Conservation (phyloP, 2,113 vertebrate genomes). For the Cyprinodon variegatus region DNA sequence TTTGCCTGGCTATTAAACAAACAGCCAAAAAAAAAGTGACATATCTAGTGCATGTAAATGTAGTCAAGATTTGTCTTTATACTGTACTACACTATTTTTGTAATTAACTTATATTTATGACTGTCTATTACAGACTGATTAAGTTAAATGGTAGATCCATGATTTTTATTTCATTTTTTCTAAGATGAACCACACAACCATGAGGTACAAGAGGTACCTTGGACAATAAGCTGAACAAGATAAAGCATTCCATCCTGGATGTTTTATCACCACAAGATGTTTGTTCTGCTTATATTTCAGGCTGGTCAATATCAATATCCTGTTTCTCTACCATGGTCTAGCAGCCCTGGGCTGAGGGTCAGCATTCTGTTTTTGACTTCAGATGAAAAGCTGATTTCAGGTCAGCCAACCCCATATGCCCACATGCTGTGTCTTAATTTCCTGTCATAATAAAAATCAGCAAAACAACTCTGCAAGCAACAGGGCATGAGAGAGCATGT, state of each 20-base stretch:
- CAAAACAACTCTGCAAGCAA: background rate
- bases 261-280: conserved; percentile 31
- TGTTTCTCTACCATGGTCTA: conserved; percentile 30
- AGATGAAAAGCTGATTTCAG: conserved; percentile 34
- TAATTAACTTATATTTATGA: background rate
- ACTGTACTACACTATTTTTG: background rate
- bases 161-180: background rate
- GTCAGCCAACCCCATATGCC: conserved; percentile 31
- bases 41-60: background rate
- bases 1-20: background rate
- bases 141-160: background rate
- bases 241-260: conserved; percentile 22
- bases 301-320: conserved; percentile 67
- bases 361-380: conserved; percentile 26
- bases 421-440: conserved; percentile 29
- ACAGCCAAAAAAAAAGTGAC: background rate
- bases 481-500: background rate
- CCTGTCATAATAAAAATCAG: conserved; percentile 37
- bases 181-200: background rate
- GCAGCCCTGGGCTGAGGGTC: conserved; percentile 26
- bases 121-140: background rate
- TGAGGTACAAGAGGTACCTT: background rate
- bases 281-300: conserved; percentile 58
- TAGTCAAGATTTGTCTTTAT: background rate
- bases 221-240: conserved; percentile 1